Evolutionary conservation across 1,140 invertebrate genomes (phyloP).

Genomic region (Orchesella cincta): DNA sequence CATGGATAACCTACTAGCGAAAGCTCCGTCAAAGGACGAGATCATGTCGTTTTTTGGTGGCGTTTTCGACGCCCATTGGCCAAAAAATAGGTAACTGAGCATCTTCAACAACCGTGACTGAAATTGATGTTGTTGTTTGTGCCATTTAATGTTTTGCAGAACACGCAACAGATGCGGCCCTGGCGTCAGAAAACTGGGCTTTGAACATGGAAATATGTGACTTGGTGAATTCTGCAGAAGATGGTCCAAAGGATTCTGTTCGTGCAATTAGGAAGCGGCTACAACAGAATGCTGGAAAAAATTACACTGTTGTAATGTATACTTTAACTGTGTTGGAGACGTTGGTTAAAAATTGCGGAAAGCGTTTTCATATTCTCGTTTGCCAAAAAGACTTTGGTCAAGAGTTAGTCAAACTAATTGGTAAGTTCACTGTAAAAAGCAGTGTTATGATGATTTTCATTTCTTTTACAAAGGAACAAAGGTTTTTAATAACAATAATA

Average conservation of each 20-base stretch:
- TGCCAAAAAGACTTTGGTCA: slow-evolving; percentile 95
- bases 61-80: slow-evolving; percentile 89
- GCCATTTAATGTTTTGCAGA: slow-evolving; percentile 63
- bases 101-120: too few species aligned
- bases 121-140: slow-evolving; percentile 1
- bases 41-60: slow-evolving; percentile 83
- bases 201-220: slow-evolving; percentile 99
- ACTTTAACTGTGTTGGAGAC: slow-evolving; percentile 79
- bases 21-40: slow-evolving; percentile 19
- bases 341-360: slow-evolving; percentile 98
- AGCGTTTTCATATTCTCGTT: slow-evolving; percentile 84
- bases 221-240: slow-evolving; percentile 92
- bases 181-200: slow-evolving; percentile 94
- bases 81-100: slow-evolving; percentile 90
- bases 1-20: slow-evolving; percentile 22
- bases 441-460: too few species aligned
- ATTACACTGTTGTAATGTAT: slow-evolving; percentile 91
- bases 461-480: too few species aligned
- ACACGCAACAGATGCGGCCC: slow-evolving; percentile 86
- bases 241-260: slow-evolving; percentile 95
- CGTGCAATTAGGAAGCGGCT: slow-evolving; percentile 92
- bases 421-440: slow-evolving; percentile 59
- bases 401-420: slow-evolving; percentile 77
- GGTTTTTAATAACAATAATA: too few species aligned
- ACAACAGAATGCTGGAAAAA: slow-evolving; percentile 90